Conservation (phyloP, 2,113 vertebrate species). For the Recurvirostra avosetta region DNA sequence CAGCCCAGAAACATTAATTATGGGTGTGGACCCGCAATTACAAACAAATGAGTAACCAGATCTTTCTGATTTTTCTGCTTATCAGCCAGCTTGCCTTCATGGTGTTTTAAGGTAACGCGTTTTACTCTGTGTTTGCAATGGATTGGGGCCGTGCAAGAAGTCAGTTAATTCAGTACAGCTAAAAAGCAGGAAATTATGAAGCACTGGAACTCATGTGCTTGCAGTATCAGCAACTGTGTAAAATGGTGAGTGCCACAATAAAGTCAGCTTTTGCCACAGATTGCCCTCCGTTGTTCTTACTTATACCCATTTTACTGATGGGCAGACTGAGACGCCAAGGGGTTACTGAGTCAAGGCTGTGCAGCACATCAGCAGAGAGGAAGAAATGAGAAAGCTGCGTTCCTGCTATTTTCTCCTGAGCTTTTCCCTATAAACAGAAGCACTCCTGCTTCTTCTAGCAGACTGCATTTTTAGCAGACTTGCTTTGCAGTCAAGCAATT, state of each 20-base stretch:
- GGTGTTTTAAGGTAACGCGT: neutral
- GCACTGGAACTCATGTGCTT: neutral
- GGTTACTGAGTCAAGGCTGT: neutral
- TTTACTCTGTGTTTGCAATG: neutral
- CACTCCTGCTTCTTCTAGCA: neutral
- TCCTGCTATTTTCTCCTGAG: neutral
- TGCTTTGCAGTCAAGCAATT: neutral
- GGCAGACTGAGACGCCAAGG: neutral
- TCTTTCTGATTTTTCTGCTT: slow-evolving; percentile 11
- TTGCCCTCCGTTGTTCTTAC: neutral
- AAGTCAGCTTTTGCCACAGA: neutral
- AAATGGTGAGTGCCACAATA: neutral
- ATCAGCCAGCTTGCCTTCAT: neutral
- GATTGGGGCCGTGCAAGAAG: neutral
- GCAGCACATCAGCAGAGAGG: neutral
- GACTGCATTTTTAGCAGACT: neutral
- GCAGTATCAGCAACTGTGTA: neutral
- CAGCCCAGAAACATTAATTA: neutral
- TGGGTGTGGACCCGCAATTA: neutral
- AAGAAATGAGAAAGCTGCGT: neutral
- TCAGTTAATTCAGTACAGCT: neutral
- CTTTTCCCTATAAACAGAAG: neutral
- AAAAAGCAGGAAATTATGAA: neutral
- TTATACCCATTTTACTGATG: neutral
- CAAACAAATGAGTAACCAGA: neutral